Percentiles rank a stretch among this genome's conserved stretches.
Evolutionary conservation across 2,797 vertebrate species (phyloP).

Genomic region (Brachyalestes nurse): DNA sequence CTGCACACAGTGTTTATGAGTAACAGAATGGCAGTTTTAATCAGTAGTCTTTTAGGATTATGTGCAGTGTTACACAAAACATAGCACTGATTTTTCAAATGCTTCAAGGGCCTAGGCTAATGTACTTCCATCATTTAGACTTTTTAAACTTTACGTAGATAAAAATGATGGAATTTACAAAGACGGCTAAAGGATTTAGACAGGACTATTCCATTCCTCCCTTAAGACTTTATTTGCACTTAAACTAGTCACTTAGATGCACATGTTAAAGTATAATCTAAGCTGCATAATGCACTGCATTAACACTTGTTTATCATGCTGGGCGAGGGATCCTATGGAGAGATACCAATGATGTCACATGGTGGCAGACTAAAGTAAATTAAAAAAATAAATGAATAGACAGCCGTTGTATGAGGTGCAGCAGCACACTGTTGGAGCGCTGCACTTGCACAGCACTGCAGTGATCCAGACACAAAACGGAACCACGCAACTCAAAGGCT

Average conservation of each 20-base stretch:
- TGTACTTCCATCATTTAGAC: background rate
- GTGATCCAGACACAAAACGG: constrained; percentile 67
- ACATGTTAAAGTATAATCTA: background rate
- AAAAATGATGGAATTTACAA: background rate
- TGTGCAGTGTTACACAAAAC: too few relatives aligned
- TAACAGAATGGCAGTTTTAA: too few relatives aligned
- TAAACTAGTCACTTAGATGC: background rate
- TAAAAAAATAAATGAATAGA: constrained; percentile 30
- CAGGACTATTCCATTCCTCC: background rate
- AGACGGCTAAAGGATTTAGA: background rate
- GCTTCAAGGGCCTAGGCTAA: too few relatives aligned
- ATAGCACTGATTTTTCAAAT: too few relatives aligned
- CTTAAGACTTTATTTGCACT: background rate
- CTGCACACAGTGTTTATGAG: too few relatives aligned
- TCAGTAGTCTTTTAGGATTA: too few relatives aligned
- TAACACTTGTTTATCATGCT: constrained; percentile 16
- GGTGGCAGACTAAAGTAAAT: constrained; percentile 40
- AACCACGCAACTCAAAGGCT: constrained; percentile 60
- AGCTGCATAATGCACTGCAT: constrained; percentile 14
- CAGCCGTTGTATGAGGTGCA: constrained; percentile 11
- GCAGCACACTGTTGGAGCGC: constrained; percentile 41
- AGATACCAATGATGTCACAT: constrained; percentile 48
- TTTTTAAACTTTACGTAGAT: background rate
- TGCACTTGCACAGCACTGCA: constrained; percentile 55
- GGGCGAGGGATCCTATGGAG: constrained; percentile 2